A percentile compares a stretch with the other conserved stretches of the same genome.
Conservation (phyloP, 2,797 vertebrate genomes). For the Leptoclinus maculatus region DNA sequence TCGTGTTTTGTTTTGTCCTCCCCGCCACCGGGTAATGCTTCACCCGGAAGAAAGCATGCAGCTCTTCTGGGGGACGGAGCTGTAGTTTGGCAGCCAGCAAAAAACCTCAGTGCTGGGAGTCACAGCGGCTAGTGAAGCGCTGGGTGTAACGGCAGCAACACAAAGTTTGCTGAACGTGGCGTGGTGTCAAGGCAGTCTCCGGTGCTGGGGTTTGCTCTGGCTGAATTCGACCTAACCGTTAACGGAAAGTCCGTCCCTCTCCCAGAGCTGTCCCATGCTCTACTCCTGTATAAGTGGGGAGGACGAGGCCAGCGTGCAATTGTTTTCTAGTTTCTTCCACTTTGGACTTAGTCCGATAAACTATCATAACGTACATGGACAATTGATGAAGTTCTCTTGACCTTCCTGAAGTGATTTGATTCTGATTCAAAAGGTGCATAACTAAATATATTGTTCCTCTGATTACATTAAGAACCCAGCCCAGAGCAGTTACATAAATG, state of each 20-base stretch:
- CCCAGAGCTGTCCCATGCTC: neutral
- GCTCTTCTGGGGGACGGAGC: neutral
- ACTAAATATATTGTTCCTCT: neutral
- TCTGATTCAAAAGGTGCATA: neutral
- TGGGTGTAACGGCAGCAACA: too few species aligned
- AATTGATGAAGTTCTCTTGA: neutral
- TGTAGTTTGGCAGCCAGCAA: neutral
- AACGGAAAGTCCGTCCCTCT: neutral
- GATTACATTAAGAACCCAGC: neutral
- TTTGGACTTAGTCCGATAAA: neutral
- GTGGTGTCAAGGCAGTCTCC: too few species aligned
- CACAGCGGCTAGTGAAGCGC: neutral
- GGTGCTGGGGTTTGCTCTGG: neutral
- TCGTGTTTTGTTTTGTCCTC: neutral
- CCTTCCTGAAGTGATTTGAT: neutral
- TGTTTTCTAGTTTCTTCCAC: neutral
- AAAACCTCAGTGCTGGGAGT: neutral
- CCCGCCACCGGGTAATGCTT: neutral
- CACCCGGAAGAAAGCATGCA: neutral
- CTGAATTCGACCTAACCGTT: neutral
- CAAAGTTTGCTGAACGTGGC: too few species aligned
- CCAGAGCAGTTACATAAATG: neutral
- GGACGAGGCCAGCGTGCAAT: neutral
- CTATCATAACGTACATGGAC: neutral
- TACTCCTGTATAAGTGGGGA: neutral